Base-by-base conservation (phyloP, 2,113 vertebrate genomes). In the Dascyllus trimaculatus region DNA sequence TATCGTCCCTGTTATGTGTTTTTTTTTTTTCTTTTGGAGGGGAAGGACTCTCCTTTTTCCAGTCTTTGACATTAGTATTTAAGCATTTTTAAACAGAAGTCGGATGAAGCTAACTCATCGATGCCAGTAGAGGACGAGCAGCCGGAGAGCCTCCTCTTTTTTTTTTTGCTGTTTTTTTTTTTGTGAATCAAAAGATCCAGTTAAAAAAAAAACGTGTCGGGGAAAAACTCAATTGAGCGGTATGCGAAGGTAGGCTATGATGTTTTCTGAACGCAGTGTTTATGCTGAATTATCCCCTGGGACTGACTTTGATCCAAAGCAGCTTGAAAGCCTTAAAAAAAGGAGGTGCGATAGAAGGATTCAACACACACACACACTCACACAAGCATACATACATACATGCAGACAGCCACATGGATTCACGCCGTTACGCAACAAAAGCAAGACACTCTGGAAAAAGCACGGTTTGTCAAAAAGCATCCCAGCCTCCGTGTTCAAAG, bases 261-360 rank as follows among this genome's bases (percentile, higher is more conserved):
- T 88, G 80, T 78, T 71, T n/a, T 86, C 74, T 70, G 61, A 85
- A 82, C 81, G 75, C 60, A 19, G 49, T 87, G 85, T 89, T 90
- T 84, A 77, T 84, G 84, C 75, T 81, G 78, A 87, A 78, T 89
- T 85, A 81, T 84, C 76, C 82, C 86, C 85, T 54, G 86, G 84
- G 88, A 89, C 82, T 64, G 70, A 86, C 91, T 92, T 92, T 93
- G 89, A 91, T 92, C 79, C 80, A 85, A 90, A 91, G 87, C 82
- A 83, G 89, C 86, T 87, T 85, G 83, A 87, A 90, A 88, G 90
- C 88, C 90, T 89, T 85, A 89, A 90, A n/a, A 49, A 49, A 87
- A 85, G 69, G 69, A 87, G 77, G 65, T 81, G 85, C 69, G 86
- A 83, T 85, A 67, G 85, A 82, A 79, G 56, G 82, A 86, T 91